A percentile compares a stretch with the other conserved stretches of the same genome.
Evolutionary conservation across 2,888 invertebrate genomes (phyloP).

Genomic region (Dolichopus griseipennis): DNA sequence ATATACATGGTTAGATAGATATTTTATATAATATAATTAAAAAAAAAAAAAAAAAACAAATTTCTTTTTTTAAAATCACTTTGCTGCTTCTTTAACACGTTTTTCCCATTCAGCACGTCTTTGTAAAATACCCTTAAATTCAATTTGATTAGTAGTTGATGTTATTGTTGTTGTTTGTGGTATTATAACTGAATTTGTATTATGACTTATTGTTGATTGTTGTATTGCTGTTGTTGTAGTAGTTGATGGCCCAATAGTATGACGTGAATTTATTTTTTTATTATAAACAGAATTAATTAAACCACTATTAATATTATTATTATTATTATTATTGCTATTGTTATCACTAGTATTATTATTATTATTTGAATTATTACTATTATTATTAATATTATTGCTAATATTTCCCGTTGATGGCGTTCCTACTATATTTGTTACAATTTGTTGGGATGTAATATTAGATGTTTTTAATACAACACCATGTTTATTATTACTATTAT

Average conservation of each 20-base stretch:
- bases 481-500: slow-evolving; percentile 17
- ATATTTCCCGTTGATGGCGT: neutral
- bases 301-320: neutral
- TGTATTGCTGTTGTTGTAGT: slow-evolving; percentile 21
- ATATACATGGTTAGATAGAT: too few species aligned
- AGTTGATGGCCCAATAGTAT: slow-evolving; percentile 19
- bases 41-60: neutral
- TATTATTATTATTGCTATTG: slow-evolving; percentile 28
- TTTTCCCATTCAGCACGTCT: slow-evolving; percentile 71
- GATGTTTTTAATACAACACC: slow-evolving; percentile 17
- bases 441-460: slow-evolving; percentile 18
- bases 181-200: slow-evolving; percentile 13
- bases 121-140: slow-evolving; percentile 64
- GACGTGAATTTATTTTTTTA: slow-evolving; percentile 9
- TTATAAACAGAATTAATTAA: neutral
- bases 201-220: slow-evolving; percentile 21
- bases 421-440: slow-evolving; percentile 16
- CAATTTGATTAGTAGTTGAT: slow-evolving; percentile 25
- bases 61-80: slow-evolving; percentile 24
- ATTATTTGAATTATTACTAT: too few species aligned
- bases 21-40: too few species aligned
- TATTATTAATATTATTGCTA: too few species aligned
- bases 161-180: slow-evolving; percentile 18
- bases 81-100: slow-evolving; percentile 57
- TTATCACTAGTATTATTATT: slow-evolving; percentile 22